Base-by-base conservation (phyloP, 1,140 invertebrate species). In the Heliconius nattereri region DNA sequence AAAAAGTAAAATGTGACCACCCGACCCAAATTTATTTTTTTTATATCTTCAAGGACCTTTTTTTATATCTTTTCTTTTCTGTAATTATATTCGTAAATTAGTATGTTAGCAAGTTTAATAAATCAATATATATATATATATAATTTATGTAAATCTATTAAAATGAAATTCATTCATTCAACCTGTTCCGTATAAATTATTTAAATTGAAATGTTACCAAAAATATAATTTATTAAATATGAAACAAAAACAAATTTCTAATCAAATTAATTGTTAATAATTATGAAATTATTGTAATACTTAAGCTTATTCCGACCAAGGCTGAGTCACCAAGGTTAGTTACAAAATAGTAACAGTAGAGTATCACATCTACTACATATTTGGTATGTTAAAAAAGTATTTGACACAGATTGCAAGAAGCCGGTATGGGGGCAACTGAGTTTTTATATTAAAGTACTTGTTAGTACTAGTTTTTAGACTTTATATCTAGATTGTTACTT, bases 281-380 rank as follows among this genome's bases (percentile, higher is more conserved):
- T 60, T 60, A 60, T 23, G 9, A 60, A 60, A 60, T 60, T 9
- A 60, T 23, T 60, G 57, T 60, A 13, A 60, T 60, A 60, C n/a
- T 60, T 11, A 60, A 60, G 11, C 57, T 45, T 45, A 60, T 23
- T 60, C 8, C 57, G 23, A 23, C 11, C 57, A 60, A 60, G 57
- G 60, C 60, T 29, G 23, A 66, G 26, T 26, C 29, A 29, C 1
- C 20, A 78, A 78, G 76, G 76, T 78, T 40, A 78, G 20, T 78
- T 78, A 72, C 76, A 78, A 78, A 78, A 73, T 78, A 72, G 70
- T 77, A 77, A 71, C 45, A 66, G 29, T 32, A 20, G 76, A 71
- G 40, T 78, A 78, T 78, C 3, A 45, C 76, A 77, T 77, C 66
- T 77, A 40, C 23, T 54, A 77, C 60, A 71, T 32, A 77, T 77